These are phyloP conservation scores for Agrotis exclamationis DNA, from an alignment of 2,888 invertebrate genomes.

Conservation along the genomic window DNA sequence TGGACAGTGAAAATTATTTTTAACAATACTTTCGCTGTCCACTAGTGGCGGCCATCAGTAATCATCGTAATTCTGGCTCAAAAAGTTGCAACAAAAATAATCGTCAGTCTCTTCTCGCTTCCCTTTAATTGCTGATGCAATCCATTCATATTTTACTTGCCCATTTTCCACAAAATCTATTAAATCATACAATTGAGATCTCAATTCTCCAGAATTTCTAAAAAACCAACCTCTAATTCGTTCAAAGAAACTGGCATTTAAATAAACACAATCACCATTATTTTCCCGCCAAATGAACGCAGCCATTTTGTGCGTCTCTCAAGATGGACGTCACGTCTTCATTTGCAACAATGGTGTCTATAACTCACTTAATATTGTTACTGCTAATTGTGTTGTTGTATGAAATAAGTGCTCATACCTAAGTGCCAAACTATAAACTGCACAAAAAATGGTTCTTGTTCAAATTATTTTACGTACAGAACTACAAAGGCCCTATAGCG, in stretches of 20 bases:
- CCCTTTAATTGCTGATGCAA: too few relatives aligned
- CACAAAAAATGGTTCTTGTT: neutral
- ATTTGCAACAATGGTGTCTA: slow-evolving; percentile 80
- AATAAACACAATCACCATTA: slow-evolving; percentile 31
- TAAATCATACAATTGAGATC: neutral
- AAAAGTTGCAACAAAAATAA: too few relatives aligned
- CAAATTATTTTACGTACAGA: neutral
- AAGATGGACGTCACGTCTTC: slow-evolving; percentile 71
- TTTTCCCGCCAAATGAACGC: slow-evolving; percentile 37
- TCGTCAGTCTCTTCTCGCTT: too few relatives aligned
- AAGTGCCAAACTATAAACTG: neutral
- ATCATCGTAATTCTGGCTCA: too few relatives aligned
- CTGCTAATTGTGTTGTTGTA: slow-evolving; percentile 79
- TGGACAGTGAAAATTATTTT: too few relatives aligned
- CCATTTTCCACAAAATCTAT: too few relatives aligned
- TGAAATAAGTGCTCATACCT: slow-evolving; percentile 1
- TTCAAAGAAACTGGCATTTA: neutral
- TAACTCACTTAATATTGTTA: slow-evolving; percentile 72
- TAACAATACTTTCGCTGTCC: too few relatives aligned
- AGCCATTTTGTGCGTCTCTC: slow-evolving; percentile 39
- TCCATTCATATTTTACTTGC: too few relatives aligned
- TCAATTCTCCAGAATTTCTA: neutral
- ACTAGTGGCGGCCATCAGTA: too few relatives aligned
- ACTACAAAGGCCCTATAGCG: too few relatives aligned
- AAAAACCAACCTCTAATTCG: neutral